Base-by-base conservation (phyloP, 2,113 vertebrate genomes). In the Chloroceryle aenea region DNA sequence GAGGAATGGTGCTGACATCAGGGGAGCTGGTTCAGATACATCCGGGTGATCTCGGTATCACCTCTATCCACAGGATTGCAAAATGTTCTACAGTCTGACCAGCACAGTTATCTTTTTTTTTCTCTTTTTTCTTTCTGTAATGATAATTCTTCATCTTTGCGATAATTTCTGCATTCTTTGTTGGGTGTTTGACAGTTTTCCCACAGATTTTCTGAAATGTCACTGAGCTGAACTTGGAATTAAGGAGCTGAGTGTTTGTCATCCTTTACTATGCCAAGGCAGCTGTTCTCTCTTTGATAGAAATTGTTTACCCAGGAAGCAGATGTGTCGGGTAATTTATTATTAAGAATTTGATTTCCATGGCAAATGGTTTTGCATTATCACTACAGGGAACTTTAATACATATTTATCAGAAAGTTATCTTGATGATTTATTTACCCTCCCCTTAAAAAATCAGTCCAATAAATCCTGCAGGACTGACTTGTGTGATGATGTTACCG, bases 261-360 rank as follows among this genome's bases (percentile, higher is more conserved):
- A 68, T 85, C 53, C 45, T 86, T 86, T 71, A 62, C 42, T 21
- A 15, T 61, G 72, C 67, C 29, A 92, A 89, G 72, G 80, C 80
- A 92, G 61, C 52, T 93, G 50, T 84, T 86, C 72, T 90, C 50
- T 77, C 86, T 83, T 88, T 86, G 76, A 47, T 43, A 48, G 59
- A 81, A 71, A 59, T 25, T 81, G 50, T 89, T 95, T 94, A 95
- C 58, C 72, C 45, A 85, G 73, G 76, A 92, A 82, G 21, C 4
- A n/a, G 69, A 90, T 76, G 56, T 89, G 36, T 79, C 1, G 5
- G 48, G 80, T 82, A 64, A 50, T 94, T 96, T 90, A 55, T 93
- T 93, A 87, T 95, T 90, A 59, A 81, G 66, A 87, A 71, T 52
- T 92, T 92, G 20, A 90, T 74, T 91, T 89, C 62, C 30, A 20